Percentiles rank a stretch among this genome's conserved stretches.
These are phyloP conservation scores for Bhutanitis thaidina DNA, from an alignment of 2,888 invertebrate genomes.

Conservation along the genomic window DNA sequence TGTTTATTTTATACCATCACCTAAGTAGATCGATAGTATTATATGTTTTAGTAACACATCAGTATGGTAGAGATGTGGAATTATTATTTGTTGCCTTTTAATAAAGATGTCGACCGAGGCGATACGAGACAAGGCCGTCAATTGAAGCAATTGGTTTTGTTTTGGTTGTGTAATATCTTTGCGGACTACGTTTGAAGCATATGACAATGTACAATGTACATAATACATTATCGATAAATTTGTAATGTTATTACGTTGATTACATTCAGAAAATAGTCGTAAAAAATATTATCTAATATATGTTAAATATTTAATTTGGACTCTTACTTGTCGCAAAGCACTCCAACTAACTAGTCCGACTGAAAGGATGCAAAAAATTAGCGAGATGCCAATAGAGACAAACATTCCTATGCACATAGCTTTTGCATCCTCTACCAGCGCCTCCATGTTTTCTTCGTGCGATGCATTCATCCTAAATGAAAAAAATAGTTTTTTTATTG, in stretches of 20 bases:
- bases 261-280: no score
- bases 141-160: conserved; percentile 50
- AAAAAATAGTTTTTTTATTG: no score
- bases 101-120: conserved; percentile 31
- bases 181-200: background rate
- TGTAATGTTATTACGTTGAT: no score
- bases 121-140: conserved; percentile 51
- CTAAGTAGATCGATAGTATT: background rate
- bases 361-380: conserved; percentile 63
- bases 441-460: conserved; percentile 69
- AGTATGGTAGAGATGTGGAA: background rate
- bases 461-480: conserved; percentile 62
- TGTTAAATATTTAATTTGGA: background rate
- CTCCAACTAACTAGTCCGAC: conserved; percentile 80
- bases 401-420: conserved; percentile 76
- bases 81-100: conserved; percentile 26
- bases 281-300: no score
- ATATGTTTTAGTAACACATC: background rate
- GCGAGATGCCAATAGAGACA: conserved; percentile 47
- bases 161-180: conserved; percentile 28
- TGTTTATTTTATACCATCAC: background rate
- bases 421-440: conserved; percentile 74
- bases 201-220: no score
- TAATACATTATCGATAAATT: no score
- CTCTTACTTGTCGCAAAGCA: conserved; percentile 71